Percentiles rank a stretch among this genome's conserved stretches.
These are phyloP conservation scores for Silurus aristotelis DNA, from an alignment of 2,797 vertebrate genomes.

Conservation along the genomic window DNA sequence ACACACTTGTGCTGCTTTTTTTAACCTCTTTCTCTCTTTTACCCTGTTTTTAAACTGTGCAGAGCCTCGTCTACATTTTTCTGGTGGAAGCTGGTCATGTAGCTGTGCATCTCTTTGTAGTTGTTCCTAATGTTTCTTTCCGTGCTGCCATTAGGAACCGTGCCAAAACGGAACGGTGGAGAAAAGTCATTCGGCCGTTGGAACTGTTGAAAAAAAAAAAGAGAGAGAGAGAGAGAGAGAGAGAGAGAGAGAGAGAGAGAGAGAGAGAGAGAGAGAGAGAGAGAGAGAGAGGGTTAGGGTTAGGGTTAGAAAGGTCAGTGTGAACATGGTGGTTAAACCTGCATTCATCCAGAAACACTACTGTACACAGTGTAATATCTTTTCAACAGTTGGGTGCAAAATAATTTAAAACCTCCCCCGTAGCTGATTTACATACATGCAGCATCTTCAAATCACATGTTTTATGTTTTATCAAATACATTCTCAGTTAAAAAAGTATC, in stretches of 20 bases:
- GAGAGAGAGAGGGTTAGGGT: neutral
- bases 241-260: neutral
- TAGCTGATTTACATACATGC: neutral
- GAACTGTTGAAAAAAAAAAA: conserved; percentile 75
- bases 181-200: conserved; percentile 98
- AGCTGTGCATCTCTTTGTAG: conserved; percentile 97
- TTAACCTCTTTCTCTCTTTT: conserved; percentile 57
- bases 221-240: conserved; percentile 16
- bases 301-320: conserved; percentile 8
- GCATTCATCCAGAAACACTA: conserved; percentile 13
- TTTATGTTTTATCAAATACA: neutral
- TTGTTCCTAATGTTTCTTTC: conserved; percentile 99
- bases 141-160: conserved; percentile 97
- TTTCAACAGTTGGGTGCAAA: conserved; percentile 5
- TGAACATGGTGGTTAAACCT: conserved; percentile 1
- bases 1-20: neutral
- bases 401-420: neutral
- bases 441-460: neutral
- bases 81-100: conserved; percentile 99
- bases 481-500: neutral
- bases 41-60: conserved; percentile 93
- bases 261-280: neutral
- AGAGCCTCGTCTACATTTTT: conserved; percentile 94
- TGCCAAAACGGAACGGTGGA: conserved; percentile 96
- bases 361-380: neutral